A percentile compares a stretch with the other conserved stretches of the same genome.
Evolutionary conservation across 2,113 vertebrate species (phyloP).

Genomic region (Leuciscus idus): DNA sequence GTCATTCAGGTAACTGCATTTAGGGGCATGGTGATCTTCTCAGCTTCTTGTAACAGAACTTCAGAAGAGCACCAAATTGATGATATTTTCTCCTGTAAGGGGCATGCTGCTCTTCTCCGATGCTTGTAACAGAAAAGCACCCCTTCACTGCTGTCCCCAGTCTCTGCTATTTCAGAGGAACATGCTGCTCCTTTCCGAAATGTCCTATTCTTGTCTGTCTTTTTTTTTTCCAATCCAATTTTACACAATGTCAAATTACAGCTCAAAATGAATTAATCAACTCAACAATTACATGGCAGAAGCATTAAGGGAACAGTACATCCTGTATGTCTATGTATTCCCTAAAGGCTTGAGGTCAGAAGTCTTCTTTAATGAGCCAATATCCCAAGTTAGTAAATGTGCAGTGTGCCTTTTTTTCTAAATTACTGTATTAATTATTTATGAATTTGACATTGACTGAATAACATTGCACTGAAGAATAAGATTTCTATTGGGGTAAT

Average conservation of each 20-base stretch:
- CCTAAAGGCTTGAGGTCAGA: not conserved
- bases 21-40: too few relatives aligned
- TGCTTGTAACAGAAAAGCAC: too few relatives aligned
- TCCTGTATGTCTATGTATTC: not conserved
- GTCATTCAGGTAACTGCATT: too few relatives aligned
- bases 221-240: not conserved
- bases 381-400: not conserved
- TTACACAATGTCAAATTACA: not conserved
- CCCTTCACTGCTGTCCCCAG: too few relatives aligned
- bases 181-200: too few relatives aligned
- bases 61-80: too few relatives aligned
- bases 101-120: too few relatives aligned
- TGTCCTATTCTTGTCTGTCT: too few relatives aligned
- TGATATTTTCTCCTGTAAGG: too few relatives aligned
- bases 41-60: too few relatives aligned
- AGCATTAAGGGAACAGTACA: not conserved
- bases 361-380: not conserved
- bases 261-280: not conserved
- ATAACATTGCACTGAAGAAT: not conserved
- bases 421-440: not conserved
- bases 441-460: not conserved
- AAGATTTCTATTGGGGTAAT: not conserved
- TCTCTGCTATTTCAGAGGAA: too few relatives aligned
- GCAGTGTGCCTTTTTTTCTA: not conserved
- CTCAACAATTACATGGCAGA: too few relatives aligned